Base-by-base conservation (phyloP, 37 sponge, comb jelly and placozoan species). In the Axinella damicornis region DNA sequence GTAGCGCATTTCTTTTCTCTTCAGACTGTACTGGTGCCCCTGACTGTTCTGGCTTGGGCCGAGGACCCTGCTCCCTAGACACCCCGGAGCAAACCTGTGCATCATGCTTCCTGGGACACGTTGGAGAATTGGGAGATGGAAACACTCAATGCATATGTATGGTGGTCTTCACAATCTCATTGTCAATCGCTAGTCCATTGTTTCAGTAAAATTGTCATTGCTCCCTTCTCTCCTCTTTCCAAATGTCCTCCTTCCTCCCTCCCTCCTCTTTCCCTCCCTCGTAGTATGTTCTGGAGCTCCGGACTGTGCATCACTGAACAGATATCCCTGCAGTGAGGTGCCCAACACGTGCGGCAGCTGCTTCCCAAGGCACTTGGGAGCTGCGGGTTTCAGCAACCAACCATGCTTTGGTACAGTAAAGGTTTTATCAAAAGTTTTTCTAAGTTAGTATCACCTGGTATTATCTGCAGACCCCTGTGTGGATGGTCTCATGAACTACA, bases 81-180 rank as follows among this genome's bases (percentile, higher is more conserved):
- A 82, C 88, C 18, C 82, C 82, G 2, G 88, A 81, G 82, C 74
- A 88, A 28, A 88, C 82, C 14, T 88, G 88, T 88, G 88, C 82
- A 27, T 52, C 76, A n/a, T 88, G 83, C 41, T 61, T 80, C 36
- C 27, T 19, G 27, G 88, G 80, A 12, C 46, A 87, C 55, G 74
- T 73, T 33, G 88, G 81, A 34, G 62, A 62, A 38, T 4, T 5
- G 11, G 88, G 88, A 55, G 32, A 33, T 27, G 73, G 73, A 30
- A 86, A 57, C 25, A 37, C 57, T 19, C 25, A 78, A 19, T 86
- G 87, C 65, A 86, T 69, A 32, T 46, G 87, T 86, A 69, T 39
- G 87, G 9, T 12, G 46, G 6, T 46, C 46, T n/a, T n/a, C n/a
- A n/a, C n/a, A n/a, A n/a, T n/a, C n/a, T n/a, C n/a, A n/a, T n/a